These are phyloP conservation scores for Caenorhabditis plicata DNA, from an alignment of 2,888 invertebrate genomes.

Conservation along the genomic window DNA sequence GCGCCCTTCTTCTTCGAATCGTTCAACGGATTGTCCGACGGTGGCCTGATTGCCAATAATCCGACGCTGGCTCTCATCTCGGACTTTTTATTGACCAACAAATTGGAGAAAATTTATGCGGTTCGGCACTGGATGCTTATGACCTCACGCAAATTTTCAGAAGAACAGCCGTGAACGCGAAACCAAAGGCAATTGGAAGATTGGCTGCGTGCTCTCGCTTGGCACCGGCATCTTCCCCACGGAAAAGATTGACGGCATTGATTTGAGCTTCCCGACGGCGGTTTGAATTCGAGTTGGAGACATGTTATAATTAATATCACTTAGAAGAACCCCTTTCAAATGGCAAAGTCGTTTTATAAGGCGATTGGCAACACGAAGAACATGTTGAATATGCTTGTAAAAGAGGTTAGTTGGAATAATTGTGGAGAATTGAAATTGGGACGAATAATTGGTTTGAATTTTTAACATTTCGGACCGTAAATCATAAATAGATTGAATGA, in stretches of 20 bases:
- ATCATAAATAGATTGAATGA: no score
- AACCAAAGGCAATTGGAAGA: slow-evolving; percentile 24
- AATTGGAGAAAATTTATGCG: slow-evolving; percentile 35
- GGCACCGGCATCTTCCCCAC: slow-evolving; percentile 38
- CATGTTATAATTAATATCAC: neutral
- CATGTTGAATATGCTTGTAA: slow-evolving; percentile 27
- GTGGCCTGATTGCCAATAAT: slow-evolving; percentile 45
- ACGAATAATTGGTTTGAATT: no score
- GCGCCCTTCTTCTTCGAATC: slow-evolving; percentile 45
- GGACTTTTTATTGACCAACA: slow-evolving; percentile 27
- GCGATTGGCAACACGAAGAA: slow-evolving; percentile 29
- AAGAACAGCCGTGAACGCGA: slow-evolving; percentile 14
- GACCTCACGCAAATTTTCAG: neutral
- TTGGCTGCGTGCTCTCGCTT: slow-evolving; percentile 38
- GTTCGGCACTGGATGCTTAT: neutral
- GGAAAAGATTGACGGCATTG: slow-evolving; percentile 43
- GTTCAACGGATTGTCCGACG: slow-evolving; percentile 42
- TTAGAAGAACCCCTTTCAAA: slow-evolving; percentile 33
- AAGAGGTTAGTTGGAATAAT: slow-evolving; percentile 26
- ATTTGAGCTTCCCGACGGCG: slow-evolving; percentile 22
- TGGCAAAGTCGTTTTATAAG: slow-evolving; percentile 31
- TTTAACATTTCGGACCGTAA: no score
- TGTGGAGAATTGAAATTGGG: no score
- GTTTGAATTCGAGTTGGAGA: neutral
- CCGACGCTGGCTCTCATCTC: slow-evolving; percentile 40